Conservation (phyloP, 1,140 invertebrate genomes). For the Drosophila seguyi region DNA sequence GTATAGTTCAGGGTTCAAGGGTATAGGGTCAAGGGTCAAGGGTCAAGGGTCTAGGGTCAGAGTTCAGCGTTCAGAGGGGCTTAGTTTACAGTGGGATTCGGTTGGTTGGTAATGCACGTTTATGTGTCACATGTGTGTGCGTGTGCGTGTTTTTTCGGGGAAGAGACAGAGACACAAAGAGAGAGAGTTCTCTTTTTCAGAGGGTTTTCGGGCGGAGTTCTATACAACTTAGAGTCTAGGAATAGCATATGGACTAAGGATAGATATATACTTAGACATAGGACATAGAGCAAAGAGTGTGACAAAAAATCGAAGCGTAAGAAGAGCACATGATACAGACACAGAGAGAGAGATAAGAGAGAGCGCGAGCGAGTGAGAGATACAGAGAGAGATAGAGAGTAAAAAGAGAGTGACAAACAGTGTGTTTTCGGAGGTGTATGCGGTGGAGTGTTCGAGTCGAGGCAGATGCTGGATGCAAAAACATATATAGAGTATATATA, state of each 20-base stretch:
- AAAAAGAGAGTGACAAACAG: conserved; percentile 34
- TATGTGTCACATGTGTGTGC: conserved; percentile 27
- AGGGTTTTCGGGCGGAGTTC: conserved; percentile 37
- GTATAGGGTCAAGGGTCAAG: conserved; percentile 4
- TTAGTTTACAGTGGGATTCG: conserved; percentile 57
- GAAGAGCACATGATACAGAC: conserved; percentile 38
- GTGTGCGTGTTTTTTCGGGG: conserved; percentile 27
- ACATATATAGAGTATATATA: not conserved
- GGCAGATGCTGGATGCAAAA: conserved; percentile 44
- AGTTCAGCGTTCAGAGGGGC: conserved; percentile 18
- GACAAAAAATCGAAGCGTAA: conserved; percentile 40
- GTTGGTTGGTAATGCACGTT: conserved; percentile 35
- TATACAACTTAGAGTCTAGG: conserved; percentile 72
- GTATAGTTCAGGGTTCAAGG: not conserved
- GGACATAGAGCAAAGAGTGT: conserved; percentile 34
- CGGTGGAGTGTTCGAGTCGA: conserved; percentile 41
- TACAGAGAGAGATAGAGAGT: conserved; percentile 3
- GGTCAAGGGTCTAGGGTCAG: conserved; percentile 32
- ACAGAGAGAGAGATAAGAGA: conserved; percentile 12
- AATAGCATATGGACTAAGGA: conserved; percentile 54
- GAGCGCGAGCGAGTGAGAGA: conserved; percentile 14
- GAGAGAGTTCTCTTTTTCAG: conserved; percentile 38
- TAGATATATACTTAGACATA: conserved; percentile 50
- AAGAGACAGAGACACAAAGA: conserved; percentile 48
- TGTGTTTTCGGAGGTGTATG: conserved; percentile 37